A percentile compares a stretch with the other conserved stretches of the same genome.
Evolutionary conservation across 92 coral and sea anemone species (phyloP).

Genomic region (Phenganax subtilis): DNA sequence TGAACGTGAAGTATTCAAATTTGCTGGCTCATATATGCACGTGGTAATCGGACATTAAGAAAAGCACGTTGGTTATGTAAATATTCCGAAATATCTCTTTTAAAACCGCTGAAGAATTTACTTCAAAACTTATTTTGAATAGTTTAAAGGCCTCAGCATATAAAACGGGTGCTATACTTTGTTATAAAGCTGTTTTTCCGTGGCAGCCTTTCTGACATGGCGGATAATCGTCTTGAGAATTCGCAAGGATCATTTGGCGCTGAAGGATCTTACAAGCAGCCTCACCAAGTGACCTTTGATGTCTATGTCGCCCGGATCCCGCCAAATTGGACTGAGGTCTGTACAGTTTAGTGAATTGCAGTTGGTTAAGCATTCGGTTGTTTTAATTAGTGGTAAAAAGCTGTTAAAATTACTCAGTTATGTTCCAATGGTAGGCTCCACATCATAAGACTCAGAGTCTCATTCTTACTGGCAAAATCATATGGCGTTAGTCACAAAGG

Average conservation of each 20-base stretch:
- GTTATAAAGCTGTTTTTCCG: not conserved
- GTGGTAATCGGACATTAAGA: too few relatives aligned
- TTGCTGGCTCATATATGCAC: too few relatives aligned
- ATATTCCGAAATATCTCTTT: not conserved
- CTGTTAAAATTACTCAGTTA: not conserved
- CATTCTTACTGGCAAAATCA: too few relatives aligned
- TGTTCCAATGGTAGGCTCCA: not conserved
- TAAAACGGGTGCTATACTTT: not conserved
- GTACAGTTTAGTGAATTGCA: not conserved
- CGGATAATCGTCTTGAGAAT: not conserved
- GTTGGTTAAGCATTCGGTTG: not conserved
- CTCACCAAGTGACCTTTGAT: not conserved
- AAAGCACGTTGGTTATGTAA: not conserved
- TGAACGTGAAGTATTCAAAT: too few relatives aligned
- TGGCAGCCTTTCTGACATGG: not conserved
- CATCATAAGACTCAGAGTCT: not conserved
- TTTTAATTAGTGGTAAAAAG: too few relatives aligned
- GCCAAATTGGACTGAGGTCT: conserved; percentile 24
- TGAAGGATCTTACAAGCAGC: not conserved
- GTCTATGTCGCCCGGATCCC: conserved; percentile 24
- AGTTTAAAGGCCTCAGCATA: not conserved
- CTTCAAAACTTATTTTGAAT: not conserved
- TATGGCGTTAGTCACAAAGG: too few relatives aligned
- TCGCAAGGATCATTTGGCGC: not conserved
- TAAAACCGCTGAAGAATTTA: not conserved